Base-by-base conservation (phyloP, 92 coral and sea anemone species). In the Epizoanthus ramosus region DNA sequence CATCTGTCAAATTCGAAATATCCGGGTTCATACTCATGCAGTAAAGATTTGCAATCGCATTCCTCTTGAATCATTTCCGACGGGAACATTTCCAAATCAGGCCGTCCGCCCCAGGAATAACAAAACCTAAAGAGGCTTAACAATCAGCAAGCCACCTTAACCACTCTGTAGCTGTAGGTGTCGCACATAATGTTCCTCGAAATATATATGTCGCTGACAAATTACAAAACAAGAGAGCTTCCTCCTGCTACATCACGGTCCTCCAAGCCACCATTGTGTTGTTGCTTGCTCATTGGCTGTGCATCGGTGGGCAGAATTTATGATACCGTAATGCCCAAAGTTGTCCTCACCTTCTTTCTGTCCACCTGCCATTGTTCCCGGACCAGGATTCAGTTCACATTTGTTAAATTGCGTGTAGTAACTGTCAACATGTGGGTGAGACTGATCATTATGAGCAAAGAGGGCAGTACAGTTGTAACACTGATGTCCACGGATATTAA, bases 401-500 rank as follows among this genome's bases (percentile, higher is more conserved):
- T 24, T 16, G 25, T 16, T 7, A 35, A 15, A 45, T 58, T 25
- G 25, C n/a, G 73, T 68, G 13, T 45, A 81, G 22, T 84, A 59
- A 3, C 83, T 74, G 69, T 84, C 70, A 67, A 84, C 47, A 28
- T 80, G 68, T 39, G 75, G 24, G 43, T 68, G 63, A 37, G 52
- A 61, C 0, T 8, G 17, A 8, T 25, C 17, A 50, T 18, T 31
- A 2, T 84, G 88, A 18, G 19, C 71, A 6, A 82, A 73, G 68
- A 43, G 60, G 5, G 71, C 83, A 17, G 57, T 74, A 23, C 88
- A 75, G 77, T 75, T 75, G 68, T 84, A 56, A 50, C 77, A 84
- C n/a, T 75, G 75, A 16, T 66, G 83, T 17, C 88, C 88, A n/a
- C 88, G 74, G 69, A 85, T 68, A 58, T 85, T 85, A 28, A 85